Base-by-base conservation (phyloP, 2,888 invertebrate species). In the Synanthedon formicaeformis region DNA sequence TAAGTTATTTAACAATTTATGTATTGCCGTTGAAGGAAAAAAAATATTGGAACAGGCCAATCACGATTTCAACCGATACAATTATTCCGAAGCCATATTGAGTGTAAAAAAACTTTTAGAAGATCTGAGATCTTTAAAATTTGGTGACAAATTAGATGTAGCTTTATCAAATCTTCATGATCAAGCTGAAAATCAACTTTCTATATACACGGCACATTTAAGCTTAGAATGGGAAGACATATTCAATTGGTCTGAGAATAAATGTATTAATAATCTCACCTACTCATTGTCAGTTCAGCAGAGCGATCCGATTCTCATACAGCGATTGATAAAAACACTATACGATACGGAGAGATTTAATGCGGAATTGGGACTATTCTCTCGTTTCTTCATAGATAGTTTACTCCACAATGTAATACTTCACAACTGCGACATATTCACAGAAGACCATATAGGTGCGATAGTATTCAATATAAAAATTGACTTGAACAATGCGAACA, bases 151-250 rank as follows among this genome's bases (percentile, higher is more conserved):
- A 52, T 60, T 75, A 45, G 63, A 58, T 1, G 73, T 73, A 57
- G 84, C 81, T 1, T 55, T 86, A 16, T 53, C 56, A 0, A 80
- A 77, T 50, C 60, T 87, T 0, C 70, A 66, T 52, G 69, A 72
- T 8, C 80, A 83, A 55, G 71, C 78, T 41, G 82, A 86, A 58
- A 84, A 78, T 52, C 85, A 85, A 60, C 57, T 83, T 3, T 75
- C 84, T 0, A 59, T 86, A 11, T 86, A 81, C 54, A 68, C 69
- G 16, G 83, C 86, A 1, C 78, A 84, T 50, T 58, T 86, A n/a
- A 84, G 84, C 56, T 61, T 74, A 23, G 85, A 87, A 65, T 86
- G 85, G 86, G 83, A 86, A 54, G 79, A 81, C 40, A 75, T 86
- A 14, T 87, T 87, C 54, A 70, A 71, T 40, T 87, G 86, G 86